phyloP scores from a whole-genome alignment of 2,113 vertebrate genomes.

The Gila orcuttii region DNA sequence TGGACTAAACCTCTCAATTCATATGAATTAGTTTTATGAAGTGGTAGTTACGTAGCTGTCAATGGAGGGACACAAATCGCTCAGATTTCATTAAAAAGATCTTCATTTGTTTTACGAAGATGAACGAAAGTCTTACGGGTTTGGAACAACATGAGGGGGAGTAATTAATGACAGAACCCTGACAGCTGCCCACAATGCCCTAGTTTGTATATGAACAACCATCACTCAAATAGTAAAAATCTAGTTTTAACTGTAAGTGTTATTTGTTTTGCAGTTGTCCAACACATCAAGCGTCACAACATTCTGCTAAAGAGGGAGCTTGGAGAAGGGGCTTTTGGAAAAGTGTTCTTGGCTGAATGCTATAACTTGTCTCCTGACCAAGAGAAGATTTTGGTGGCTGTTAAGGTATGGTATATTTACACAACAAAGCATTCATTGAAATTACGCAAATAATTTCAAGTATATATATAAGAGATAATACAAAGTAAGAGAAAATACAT shows the following conservation, averaged over 20 bases:
- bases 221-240: slow-evolving; percentile 7
- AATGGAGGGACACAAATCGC: too few species aligned
- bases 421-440: neutral
- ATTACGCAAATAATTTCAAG: neutral
- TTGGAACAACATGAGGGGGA: too few species aligned
- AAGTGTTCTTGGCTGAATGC: slow-evolving; percentile 97
- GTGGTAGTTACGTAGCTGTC: too few species aligned
- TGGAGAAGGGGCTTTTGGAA: slow-evolving; percentile 97
- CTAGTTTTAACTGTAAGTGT: slow-evolving; percentile 35
- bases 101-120: too few species aligned
- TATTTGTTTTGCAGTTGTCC: slow-evolving; percentile 85
- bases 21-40: too few species aligned
- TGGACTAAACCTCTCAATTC: too few species aligned
- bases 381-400: slow-evolving; percentile 96
- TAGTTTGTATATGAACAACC: neutral
- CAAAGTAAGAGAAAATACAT: too few species aligned
- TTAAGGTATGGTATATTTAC: slow-evolving; percentile 84
- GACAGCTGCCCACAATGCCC: too few species aligned
- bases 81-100: too few species aligned
- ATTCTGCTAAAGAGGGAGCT: slow-evolving; percentile 96
- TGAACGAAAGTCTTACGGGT: too few species aligned
- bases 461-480: too few species aligned
- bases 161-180: too few species aligned
- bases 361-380: slow-evolving; percentile 94
- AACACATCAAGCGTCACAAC: slow-evolving; percentile 98